Evolutionary conservation across 2,797 vertebrate genomes (phyloP).

Genomic region (Alosa sapidissima): DNA sequence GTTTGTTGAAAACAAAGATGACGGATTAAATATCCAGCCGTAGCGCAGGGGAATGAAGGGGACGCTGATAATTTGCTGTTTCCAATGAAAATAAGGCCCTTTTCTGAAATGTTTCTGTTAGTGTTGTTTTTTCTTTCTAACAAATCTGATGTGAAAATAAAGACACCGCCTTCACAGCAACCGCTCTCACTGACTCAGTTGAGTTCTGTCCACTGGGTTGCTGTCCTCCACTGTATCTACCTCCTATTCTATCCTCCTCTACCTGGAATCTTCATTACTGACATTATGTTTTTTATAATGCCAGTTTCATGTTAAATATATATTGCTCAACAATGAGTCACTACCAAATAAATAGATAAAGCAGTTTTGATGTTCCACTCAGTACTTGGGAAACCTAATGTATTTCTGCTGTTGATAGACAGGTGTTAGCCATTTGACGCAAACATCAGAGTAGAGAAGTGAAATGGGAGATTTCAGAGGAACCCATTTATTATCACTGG

Average conservation of each 20-base stretch:
- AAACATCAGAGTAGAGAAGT: not conserved
- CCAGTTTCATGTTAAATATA: not conserved
- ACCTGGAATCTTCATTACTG: too few species aligned
- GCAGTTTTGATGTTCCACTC: not conserved
- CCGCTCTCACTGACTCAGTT: not conserved
- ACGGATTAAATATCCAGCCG: constrained; percentile 87
- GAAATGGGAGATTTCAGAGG: not conserved
- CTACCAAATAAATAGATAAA: too few species aligned
- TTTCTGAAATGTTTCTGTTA: not conserved
- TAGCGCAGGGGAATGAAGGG: constrained; percentile 58
- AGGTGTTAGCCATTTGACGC: not conserved
- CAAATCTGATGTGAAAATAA: not conserved
- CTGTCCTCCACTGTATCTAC: too few species aligned
- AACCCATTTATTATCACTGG: not conserved
- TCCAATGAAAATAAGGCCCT: constrained; percentile 55
- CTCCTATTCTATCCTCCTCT: too few species aligned
- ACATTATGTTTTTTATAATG: too few species aligned
- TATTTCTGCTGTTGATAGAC: not conserved
- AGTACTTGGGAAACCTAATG: not conserved
- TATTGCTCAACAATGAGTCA: too few species aligned
- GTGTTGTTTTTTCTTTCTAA: not conserved
- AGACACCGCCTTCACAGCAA: not conserved
- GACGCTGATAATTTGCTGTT: constrained; percentile 55
- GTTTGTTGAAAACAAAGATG: constrained; percentile 92
- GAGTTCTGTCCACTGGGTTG: not conserved